These are phyloP conservation scores for Carcina quercana DNA, from an alignment of 2,888 invertebrate genomes.

Conservation along the genomic window DNA sequence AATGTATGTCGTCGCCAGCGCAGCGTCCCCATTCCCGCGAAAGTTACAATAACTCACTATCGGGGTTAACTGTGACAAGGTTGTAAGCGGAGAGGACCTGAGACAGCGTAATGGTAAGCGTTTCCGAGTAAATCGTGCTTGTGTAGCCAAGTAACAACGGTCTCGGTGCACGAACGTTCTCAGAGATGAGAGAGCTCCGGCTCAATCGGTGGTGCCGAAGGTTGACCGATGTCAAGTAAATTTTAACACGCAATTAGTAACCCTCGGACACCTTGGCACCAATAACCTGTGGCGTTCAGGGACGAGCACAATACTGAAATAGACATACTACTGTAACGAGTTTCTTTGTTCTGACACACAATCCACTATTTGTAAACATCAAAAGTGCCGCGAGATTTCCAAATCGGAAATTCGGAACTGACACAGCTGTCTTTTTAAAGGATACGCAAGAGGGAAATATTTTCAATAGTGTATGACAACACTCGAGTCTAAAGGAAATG, in stretches of 20 bases:
- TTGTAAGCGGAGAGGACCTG: conserved; percentile 50
- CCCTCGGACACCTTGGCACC: conserved; percentile 61
- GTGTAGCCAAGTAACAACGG: conserved; percentile 29
- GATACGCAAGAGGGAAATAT: no score
- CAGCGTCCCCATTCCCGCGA: conserved; percentile 53
- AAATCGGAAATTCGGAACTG: no score
- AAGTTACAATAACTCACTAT: conserved; percentile 51
- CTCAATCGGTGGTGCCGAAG: conserved; percentile 41
- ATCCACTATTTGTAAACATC: no score
- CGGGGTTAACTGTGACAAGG: conserved; percentile 66
- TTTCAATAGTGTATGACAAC: no score
- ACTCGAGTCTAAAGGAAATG: no score
- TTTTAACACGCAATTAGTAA: conserved; percentile 70
- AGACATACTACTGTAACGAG: no score
- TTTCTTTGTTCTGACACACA: no score
- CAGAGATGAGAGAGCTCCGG: conserved; percentile 22
- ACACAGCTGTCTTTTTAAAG: no score
- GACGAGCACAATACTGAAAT: no score
- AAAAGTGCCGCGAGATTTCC: no score
- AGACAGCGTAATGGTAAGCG: conserved; percentile 49
- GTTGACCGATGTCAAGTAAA: conserved; percentile 67
- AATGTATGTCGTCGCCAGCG: conserved; percentile 28
- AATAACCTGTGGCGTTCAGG: conserved; percentile 47
- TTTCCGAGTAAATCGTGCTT: conserved; percentile 48
- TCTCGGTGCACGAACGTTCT: conserved; percentile 12